These are phyloP conservation scores for Etheostoma nigrum DNA, from an alignment of 2,797 vertebrate genomes.

Conservation along the genomic window DNA sequence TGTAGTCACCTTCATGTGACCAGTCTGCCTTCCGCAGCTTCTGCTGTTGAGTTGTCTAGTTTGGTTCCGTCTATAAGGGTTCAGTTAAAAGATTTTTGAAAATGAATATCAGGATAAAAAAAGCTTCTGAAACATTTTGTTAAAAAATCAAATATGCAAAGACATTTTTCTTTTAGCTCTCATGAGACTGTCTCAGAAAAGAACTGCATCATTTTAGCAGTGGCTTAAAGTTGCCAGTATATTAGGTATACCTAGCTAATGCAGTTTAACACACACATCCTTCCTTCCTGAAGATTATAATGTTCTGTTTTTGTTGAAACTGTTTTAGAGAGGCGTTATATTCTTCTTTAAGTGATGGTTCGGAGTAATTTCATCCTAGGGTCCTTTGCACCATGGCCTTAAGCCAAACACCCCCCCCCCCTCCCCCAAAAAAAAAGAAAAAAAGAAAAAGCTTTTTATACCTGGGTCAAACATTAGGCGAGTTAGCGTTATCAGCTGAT, in stretches of 20 bases:
- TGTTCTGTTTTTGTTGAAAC: not conserved
- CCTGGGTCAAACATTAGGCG: too few species aligned
- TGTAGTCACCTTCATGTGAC: conserved; percentile 65
- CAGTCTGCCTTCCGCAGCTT: conserved; percentile 16
- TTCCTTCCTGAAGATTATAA: not conserved
- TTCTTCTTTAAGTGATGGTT: too few species aligned
- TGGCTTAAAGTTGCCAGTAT: not conserved
- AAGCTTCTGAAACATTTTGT: not conserved
- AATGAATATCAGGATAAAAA: not conserved
- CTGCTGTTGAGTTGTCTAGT: conserved; percentile 14
- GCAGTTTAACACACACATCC: not conserved
- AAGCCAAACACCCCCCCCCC: too few species aligned
- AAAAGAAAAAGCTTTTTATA: too few species aligned
- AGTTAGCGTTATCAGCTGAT: too few species aligned
- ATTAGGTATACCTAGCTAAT: not conserved
- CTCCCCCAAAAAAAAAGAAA: too few species aligned
- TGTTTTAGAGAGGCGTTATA: not conserved
- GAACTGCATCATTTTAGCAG: not conserved
- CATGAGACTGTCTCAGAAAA: not conserved
- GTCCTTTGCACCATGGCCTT: too few species aligned
- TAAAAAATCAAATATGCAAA: conserved; percentile 3
- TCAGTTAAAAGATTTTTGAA: not conserved
- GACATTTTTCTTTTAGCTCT: not conserved
- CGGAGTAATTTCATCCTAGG: too few species aligned
- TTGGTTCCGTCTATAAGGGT: not conserved